These are phyloP conservation scores for Anniella stebbinsi DNA, from an alignment of 2,797 vertebrate species.

Conservation along the genomic window DNA sequence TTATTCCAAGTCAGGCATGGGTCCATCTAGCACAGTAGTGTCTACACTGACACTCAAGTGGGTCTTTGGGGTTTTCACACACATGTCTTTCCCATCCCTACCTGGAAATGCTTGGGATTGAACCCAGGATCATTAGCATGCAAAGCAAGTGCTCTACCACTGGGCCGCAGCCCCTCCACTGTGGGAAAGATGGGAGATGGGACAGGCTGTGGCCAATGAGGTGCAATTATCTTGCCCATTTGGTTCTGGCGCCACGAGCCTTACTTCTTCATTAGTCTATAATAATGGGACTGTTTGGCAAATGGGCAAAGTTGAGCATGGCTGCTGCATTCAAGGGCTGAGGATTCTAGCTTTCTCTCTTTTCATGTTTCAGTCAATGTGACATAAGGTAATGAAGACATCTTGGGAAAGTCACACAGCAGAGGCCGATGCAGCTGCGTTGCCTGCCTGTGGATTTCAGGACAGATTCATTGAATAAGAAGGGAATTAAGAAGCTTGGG, in stretches of 20 bases:
- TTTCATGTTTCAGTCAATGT: background rate
- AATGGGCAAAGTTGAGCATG: background rate
- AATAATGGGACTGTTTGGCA: background rate
- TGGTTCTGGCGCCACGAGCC: background rate
- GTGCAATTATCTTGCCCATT: background rate
- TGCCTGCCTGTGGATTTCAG: conserved; percentile 8
- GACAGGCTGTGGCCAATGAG: no score
- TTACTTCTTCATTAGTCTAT: background rate
- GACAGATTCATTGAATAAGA: background rate
- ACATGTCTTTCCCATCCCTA: background rate
- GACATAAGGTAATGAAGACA: background rate
- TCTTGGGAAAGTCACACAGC: background rate
- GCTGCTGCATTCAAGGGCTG: background rate
- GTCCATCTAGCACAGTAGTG: background rate
- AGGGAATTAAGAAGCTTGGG: conserved; percentile 21
- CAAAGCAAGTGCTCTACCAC: background rate
- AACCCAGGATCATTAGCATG: background rate
- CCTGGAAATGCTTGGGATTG: background rate
- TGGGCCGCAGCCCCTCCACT: background rate
- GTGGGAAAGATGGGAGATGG: background rate
- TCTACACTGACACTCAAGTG: background rate
- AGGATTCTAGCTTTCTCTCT: no score
- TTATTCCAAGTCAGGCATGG: background rate
- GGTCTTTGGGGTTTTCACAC: background rate
- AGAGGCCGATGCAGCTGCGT: background rate